These are phyloP conservation scores for Dinothrombium tinctorium DNA, from an alignment of 1,140 invertebrate genomes.

Conservation along the genomic window DNA sequence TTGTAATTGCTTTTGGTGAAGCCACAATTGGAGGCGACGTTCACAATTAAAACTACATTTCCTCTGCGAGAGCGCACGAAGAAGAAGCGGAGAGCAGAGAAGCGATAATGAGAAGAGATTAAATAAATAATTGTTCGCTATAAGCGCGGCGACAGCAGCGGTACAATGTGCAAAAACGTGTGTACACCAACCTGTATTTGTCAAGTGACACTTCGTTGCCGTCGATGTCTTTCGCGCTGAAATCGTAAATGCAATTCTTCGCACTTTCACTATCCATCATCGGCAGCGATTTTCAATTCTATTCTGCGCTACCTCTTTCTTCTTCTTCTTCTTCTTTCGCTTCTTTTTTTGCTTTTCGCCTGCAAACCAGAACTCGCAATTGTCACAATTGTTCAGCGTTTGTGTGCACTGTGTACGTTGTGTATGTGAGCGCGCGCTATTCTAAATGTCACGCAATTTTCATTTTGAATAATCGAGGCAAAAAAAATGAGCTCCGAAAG, in stretches of 20 bases:
- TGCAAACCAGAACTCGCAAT: no score
- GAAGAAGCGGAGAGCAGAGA: not conserved
- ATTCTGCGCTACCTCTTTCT: no score
- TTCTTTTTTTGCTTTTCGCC: no score
- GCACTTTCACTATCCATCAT: no score
- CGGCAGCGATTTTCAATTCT: no score
- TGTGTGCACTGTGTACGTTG: no score
- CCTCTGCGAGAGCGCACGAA: slow-evolving; percentile 16
- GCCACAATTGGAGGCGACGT: slow-evolving; percentile 65
- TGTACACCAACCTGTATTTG: slow-evolving; percentile 4
- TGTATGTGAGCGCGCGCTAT: no score
- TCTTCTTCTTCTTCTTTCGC: no score
- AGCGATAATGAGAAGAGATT: not conserved
- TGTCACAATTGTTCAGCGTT: no score
- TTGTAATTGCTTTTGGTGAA: slow-evolving; percentile 50
- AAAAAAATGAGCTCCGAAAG: no score
- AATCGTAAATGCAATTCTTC: slow-evolving; percentile 13
- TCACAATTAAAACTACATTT: slow-evolving; percentile 45
- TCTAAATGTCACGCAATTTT: no score
- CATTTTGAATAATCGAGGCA: no score
- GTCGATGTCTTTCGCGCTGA: slow-evolving; percentile 12
- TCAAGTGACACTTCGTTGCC: slow-evolving; percentile 12
- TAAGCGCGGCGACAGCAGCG: not conserved
- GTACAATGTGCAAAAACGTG: not conserved
- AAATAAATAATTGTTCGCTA: not conserved